Evolutionary conservation across 2,797 vertebrate genomes (phyloP).

Genomic region (Steatocranus sp.): DNA sequence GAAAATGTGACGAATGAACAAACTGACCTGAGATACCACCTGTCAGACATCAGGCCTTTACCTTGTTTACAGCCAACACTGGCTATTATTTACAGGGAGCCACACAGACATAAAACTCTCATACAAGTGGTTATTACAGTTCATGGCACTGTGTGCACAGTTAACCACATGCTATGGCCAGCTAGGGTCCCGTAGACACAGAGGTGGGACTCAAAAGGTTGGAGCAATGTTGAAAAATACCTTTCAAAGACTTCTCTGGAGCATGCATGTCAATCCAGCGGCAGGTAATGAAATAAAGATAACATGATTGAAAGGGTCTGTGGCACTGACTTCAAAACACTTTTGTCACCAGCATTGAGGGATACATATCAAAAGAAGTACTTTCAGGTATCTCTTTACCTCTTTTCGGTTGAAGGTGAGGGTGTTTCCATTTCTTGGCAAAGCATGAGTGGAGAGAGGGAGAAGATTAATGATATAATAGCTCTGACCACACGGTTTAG

Average conservation of each 20-base stretch:
- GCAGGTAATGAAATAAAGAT: conserved; percentile 32
- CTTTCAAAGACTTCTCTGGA: background rate
- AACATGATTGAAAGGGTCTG: conserved; percentile 41
- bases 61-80: conserved; percentile 74
- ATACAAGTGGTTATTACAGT: conserved; percentile 55
- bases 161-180: conserved; percentile 1
- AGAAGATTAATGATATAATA: conserved; percentile 82
- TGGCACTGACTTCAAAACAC: conserved; percentile 53
- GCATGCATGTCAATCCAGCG: conserved; percentile 19
- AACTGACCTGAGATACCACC: conserved; percentile 54
- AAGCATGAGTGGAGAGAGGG: conserved; percentile 60
- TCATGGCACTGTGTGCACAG: conserved; percentile 31
- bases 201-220: background rate
- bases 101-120: conserved; percentile 43
- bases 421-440: conserved; percentile 73
- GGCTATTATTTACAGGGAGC: conserved; percentile 65
- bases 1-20: conserved; percentile 33
- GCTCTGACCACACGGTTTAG: conserved; percentile 79
- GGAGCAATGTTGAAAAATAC: background rate
- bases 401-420: conserved; percentile 65
- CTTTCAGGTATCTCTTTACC: conserved; percentile 70
- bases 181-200: background rate
- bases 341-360: conserved; percentile 61
- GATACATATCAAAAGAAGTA: conserved; percentile 70
- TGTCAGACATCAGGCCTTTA: conserved; percentile 45